Percentiles rank a stretch among this genome's conserved stretches.
Evolutionary conservation across 2,797 vertebrate species (phyloP).

Genomic region (Cyclura pinguis): DNA sequence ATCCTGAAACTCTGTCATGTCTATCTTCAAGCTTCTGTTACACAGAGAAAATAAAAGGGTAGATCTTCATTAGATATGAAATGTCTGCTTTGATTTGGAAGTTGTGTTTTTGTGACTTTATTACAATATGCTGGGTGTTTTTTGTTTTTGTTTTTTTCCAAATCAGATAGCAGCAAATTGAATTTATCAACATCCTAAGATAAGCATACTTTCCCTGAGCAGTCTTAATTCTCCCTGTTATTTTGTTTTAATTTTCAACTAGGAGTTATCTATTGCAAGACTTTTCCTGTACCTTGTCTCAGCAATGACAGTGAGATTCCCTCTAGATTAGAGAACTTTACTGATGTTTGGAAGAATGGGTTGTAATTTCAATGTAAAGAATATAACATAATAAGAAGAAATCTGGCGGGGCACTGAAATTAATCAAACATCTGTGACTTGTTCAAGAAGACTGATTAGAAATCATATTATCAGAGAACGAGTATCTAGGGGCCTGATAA

Average conservation of each 20-base stretch:
- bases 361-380: constrained; percentile 8
- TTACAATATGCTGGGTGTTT: not conserved
- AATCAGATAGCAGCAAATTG: constrained; percentile 32
- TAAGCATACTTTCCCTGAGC: not conserved
- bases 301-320: constrained; percentile 4
- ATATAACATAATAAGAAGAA: constrained; percentile 40
- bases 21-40: not conserved
- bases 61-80: constrained; percentile 28
- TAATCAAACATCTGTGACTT: constrained; percentile 34
- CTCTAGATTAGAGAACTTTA: not conserved
- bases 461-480: constrained; percentile 39
- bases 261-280: constrained; percentile 13
- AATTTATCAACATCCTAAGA: constrained; percentile 5
- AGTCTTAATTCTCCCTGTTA: constrained; percentile 26
- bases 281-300: not conserved
- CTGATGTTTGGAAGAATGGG: not conserved
- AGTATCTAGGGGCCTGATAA: not conserved
- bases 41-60: not conserved
- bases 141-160: not conserved
- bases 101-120: constrained; percentile 34
- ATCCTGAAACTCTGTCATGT: not conserved
- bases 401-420: constrained; percentile 13
- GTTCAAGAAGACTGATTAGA: constrained; percentile 26
- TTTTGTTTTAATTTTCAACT: constrained; percentile 34
- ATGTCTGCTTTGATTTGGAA: constrained; percentile 23